Evolutionary conservation across 2,888 invertebrate genomes (phyloP).

Genomic region (Clitarchus hookeri): DNA sequence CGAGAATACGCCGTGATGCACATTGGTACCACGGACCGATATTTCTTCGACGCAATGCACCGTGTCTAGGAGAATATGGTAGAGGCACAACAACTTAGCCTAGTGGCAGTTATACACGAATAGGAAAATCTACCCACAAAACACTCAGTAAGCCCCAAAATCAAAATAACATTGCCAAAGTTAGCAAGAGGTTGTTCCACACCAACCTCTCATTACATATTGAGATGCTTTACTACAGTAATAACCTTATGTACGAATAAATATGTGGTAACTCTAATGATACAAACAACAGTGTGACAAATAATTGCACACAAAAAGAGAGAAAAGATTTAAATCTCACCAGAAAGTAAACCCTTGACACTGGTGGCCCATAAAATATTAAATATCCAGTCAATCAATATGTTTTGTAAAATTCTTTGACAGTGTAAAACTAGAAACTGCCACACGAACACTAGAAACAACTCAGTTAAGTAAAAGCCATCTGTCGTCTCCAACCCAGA

Average conservation of each 20-base stretch:
- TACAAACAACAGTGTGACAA: constrained; percentile 3
- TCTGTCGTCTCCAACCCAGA: not conserved
- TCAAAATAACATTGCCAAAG: constrained; percentile 20
- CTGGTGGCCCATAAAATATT: not conserved
- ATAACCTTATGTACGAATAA: constrained; percentile 26
- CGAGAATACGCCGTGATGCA: constrained; percentile 38
- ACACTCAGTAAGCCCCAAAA: constrained; percentile 37
- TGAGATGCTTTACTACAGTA: constrained; percentile 26
- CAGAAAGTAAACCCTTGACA: constrained; percentile 15
- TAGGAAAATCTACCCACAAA: constrained; percentile 37
- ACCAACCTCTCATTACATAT: not conserved
- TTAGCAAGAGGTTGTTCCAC: constrained; percentile 23
- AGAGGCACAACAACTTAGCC: constrained; percentile 40
- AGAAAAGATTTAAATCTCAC: not conserved
- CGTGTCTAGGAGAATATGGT: constrained; percentile 36
- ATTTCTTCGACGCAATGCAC: constrained; percentile 38
- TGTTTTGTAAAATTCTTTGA: not conserved
- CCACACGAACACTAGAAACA: constrained; percentile 18
- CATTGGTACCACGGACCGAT: constrained; percentile 31
- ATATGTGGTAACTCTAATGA: constrained; percentile 31
- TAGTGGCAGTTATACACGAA: constrained; percentile 40
- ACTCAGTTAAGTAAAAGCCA: constrained; percentile 21
- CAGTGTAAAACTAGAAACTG: not conserved
- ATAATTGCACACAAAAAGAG: constrained; percentile 26
- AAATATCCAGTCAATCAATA: constrained; percentile 19